These are phyloP conservation scores for Dicyrtoma fusca DNA, from an alignment of 2,888 invertebrate species.

Conservation along the genomic window DNA sequence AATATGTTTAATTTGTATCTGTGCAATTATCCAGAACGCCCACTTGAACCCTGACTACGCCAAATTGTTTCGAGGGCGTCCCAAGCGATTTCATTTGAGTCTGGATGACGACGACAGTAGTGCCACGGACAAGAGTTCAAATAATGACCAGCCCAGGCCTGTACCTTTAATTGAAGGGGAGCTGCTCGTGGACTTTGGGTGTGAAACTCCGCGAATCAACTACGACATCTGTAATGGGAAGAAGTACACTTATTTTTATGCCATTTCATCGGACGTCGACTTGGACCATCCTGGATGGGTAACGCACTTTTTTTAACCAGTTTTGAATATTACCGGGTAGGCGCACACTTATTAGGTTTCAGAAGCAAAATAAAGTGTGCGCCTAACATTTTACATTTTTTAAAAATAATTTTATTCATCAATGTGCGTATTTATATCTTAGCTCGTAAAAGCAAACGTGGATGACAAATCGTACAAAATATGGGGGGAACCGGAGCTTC, in stretches of 20 bases:
- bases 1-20: too few relatives aligned
- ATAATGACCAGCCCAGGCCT: neutral
- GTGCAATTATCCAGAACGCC: too few relatives aligned
- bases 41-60: conserved; percentile 81
- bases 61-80: conserved; percentile 76
- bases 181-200: conserved; percentile 72
- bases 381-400: too few relatives aligned
- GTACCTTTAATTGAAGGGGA: conserved; percentile 62
- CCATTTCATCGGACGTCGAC: conserved; percentile 79
- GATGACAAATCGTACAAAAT: conserved; percentile 66
- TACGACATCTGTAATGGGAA: conserved; percentile 69
- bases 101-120: conserved; percentile 59
- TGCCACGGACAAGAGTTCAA: neutral
- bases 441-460: conserved; percentile 81
- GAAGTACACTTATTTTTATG: conserved; percentile 84
- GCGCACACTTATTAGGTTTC: too few relatives aligned
- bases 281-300: conserved; percentile 78
- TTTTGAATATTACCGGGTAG: too few relatives aligned
- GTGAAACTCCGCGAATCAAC: conserved; percentile 86
- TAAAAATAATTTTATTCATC: neutral
- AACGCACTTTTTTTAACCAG: too few relatives aligned
- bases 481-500: conserved; percentile 69
- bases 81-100: conserved; percentile 76
- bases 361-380: too few relatives aligned
- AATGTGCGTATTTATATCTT: conserved; percentile 55